phyloP scores from a whole-genome alignment of 2,113 vertebrate genomes.

The Hemiscyllium ocellatum region DNA sequence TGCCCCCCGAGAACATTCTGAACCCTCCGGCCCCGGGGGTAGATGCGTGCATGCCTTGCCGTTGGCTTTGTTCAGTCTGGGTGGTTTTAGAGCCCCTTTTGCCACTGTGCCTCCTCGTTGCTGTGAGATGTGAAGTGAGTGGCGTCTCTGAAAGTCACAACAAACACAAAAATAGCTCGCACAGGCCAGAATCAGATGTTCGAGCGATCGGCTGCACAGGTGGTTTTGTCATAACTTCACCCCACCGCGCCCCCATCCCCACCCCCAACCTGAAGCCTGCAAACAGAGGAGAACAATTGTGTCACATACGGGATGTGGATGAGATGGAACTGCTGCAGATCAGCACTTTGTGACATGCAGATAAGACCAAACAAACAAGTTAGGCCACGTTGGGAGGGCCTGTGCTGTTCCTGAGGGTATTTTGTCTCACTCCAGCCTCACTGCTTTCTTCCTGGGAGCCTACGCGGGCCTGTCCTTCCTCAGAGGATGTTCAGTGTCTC shows the following conservation, averaged over 20 bases:
- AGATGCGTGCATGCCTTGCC: too few relatives aligned
- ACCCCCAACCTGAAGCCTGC: not conserved
- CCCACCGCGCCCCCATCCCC: not conserved
- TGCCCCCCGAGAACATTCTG: too few relatives aligned
- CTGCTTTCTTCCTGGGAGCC: not conserved
- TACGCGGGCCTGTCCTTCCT: too few relatives aligned
- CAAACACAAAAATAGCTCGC: not conserved
- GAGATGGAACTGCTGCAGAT: not conserved
- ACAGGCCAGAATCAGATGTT: not conserved
- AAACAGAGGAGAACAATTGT: not conserved
- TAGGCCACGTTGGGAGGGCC: not conserved
- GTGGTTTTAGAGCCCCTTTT: not conserved
- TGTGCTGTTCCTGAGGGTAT: not conserved
- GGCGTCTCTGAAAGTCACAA: not conserved
- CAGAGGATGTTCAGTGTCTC: too few relatives aligned
- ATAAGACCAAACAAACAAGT: slow-evolving; percentile 21
- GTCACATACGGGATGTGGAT: not conserved
- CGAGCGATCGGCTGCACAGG: not conserved
- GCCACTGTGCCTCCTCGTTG: not conserved
- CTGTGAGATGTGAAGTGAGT: not conserved
- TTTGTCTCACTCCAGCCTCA: not conserved
- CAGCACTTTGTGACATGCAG: not conserved
- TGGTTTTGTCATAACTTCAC: not conserved
- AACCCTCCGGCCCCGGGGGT: too few relatives aligned
- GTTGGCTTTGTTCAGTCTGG: not conserved